Evolutionary conservation across 2,797 vertebrate species (phyloP).

Genomic region (Pangasius krempfi): DNA sequence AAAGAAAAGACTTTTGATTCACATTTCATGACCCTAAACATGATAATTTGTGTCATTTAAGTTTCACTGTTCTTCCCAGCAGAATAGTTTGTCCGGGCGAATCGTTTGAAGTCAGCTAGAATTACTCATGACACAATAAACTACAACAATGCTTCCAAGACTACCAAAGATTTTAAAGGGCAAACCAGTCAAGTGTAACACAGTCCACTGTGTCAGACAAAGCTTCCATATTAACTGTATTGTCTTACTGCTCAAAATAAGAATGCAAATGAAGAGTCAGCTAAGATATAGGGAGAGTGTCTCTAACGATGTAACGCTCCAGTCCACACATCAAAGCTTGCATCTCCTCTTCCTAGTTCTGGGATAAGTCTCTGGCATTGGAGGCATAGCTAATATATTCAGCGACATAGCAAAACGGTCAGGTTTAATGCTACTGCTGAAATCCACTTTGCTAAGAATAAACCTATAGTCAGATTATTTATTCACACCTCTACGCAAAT

Average conservation of each 20-base stretch:
- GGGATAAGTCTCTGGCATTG: background rate
- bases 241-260: conserved; percentile 42
- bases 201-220: conserved; percentile 50
- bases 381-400: conserved; percentile 15
- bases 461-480: background rate
- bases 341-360: background rate
- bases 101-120: conserved; percentile 74
- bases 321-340: conserved; percentile 25
- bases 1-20: conserved; percentile 49
- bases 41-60: conserved; percentile 65
- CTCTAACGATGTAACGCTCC: conserved; percentile 27
- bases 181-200: conserved; percentile 60
- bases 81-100: conserved; percentile 61
- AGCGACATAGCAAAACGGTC: background rate
- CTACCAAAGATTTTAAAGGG: conserved; percentile 60
- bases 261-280: conserved; percentile 42
- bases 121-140: conserved; percentile 77
- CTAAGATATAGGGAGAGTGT: conserved; percentile 20
- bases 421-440: background rate
- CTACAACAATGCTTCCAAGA: conserved; percentile 69
- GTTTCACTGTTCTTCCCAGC: conserved; percentile 66
- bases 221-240: conserved; percentile 21
- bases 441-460: conserved; percentile 2
- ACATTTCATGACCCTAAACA: conserved; percentile 61
- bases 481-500: background rate